phyloP scores from a whole-genome alignment of 2,888 invertebrate species.

The Molanna angustata region DNA sequence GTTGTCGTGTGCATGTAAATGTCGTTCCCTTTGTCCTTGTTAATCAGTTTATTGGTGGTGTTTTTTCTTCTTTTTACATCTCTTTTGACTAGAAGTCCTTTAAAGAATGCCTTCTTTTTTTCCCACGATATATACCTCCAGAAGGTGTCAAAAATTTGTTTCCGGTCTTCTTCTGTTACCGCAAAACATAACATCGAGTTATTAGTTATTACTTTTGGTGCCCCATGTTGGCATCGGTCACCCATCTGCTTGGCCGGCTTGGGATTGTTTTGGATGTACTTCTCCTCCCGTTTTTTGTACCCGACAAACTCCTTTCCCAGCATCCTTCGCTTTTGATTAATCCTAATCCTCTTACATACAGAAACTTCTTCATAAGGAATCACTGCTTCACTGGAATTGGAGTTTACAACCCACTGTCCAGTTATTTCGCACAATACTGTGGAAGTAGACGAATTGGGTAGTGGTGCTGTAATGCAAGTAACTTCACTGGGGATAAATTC shows the following conservation, averaged over 20 bases:
- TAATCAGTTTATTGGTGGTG: background rate
- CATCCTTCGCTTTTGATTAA: background rate
- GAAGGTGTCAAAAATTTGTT: background rate
- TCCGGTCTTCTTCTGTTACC: background rate
- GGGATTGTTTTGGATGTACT: constrained; percentile 1
- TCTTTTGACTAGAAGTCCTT: background rate
- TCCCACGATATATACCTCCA: background rate
- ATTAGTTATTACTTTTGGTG: background rate
- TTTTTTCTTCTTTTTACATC: background rate
- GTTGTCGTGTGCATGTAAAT: background rate
- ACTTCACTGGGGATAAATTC: too few relatives aligned
- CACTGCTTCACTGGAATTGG: too few relatives aligned
- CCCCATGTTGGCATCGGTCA: background rate
- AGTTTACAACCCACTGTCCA: too few relatives aligned
- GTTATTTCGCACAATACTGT: too few relatives aligned
- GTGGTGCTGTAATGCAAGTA: too few relatives aligned
- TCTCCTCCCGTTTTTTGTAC: background rate
- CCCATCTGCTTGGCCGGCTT: background rate
- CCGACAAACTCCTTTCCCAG: background rate
- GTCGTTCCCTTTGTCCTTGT: background rate
- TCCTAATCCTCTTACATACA: background rate
- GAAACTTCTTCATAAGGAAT: too few relatives aligned
- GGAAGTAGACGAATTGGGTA: too few relatives aligned
- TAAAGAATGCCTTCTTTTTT: background rate
- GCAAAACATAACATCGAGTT: background rate